A percentile compares a stretch with the other conserved stretches of the same genome.
These are phyloP conservation scores for Zosterops hypoxanthus DNA, from an alignment of 2,113 vertebrate species.

Conservation along the genomic window DNA sequence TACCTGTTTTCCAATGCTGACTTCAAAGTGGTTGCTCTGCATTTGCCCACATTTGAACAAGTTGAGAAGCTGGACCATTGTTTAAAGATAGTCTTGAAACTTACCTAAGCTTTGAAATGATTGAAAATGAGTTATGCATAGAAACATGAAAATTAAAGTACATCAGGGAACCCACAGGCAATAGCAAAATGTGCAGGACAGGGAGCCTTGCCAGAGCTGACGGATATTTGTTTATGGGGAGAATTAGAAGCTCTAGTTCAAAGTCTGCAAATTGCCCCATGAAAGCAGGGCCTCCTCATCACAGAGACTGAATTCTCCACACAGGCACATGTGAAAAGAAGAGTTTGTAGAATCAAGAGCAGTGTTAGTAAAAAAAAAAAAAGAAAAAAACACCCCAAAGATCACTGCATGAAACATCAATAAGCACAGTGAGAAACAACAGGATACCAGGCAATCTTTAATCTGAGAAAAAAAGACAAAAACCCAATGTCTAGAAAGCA, in stretches of 20 bases:
- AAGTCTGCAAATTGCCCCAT: not conserved
- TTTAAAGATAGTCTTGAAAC: not conserved
- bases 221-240: not conserved
- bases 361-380: not conserved
- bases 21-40: conserved; percentile 18
- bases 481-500: not conserved
- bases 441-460: not conserved
- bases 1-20: conserved; percentile 2
- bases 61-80: not conserved
- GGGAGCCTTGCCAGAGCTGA: not conserved
- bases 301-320: not conserved
- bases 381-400: not conserved
- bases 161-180: not conserved
- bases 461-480: not conserved
- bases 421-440: not conserved
- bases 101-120: not conserved
- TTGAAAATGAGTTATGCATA: not conserved
- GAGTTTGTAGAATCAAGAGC: conserved; percentile 1
- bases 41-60: not conserved
- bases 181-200: not conserved
- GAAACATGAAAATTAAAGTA: not conserved
- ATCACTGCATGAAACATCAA: conserved; percentile 4
- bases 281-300: not conserved
- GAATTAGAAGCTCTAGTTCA: not conserved
- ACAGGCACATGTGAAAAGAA: not conserved